Base-by-base conservation (phyloP, 1,140 invertebrate species). In the Microvelia longipes region DNA sequence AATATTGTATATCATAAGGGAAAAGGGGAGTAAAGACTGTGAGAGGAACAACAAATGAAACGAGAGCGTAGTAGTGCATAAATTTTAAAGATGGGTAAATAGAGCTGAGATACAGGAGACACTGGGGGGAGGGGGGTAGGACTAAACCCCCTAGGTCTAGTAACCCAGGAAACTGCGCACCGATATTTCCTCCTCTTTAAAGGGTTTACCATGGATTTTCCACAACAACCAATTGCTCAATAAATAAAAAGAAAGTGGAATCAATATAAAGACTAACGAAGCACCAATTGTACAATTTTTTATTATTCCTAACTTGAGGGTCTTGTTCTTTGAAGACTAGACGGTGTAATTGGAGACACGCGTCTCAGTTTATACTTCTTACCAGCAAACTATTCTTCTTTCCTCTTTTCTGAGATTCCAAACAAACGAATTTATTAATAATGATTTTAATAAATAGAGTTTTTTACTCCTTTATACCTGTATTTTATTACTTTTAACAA, bases 341-440 rank as follows among this genome's bases (percentile, higher is more conserved):
- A 28, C 25, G 65, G 65, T 66, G 28, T 26, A 28, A 28, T 28
- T 66, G 65, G 65, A 26, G 26, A 26, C 65, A 28, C 28, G 25
- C 28, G n/a, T 28, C 19, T 66, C 25, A 19, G 25, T 28, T 28
- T 28, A 66, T 28, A 66, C 28, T 19, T n/a, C 26, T 28, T n/a
- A 63, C 62, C 62, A n/a, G 62, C 62, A 63, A 63, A 63, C 62
- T 25, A n/a, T n/a, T n/a, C n/a, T n/a, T n/a, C n/a, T n/a, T n/a
- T n/a, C n/a, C n/a, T n/a, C n/a, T n/a, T n/a, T n/a, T n/a, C n/a
- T n/a, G n/a, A n/a, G n/a, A n/a, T n/a, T n/a, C n/a, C n/a, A n/a
- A n/a, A n/a, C n/a, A n/a, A n/a, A n/a, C n/a, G n/a, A n/a, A n/a
- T n/a, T n/a, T n/a, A n/a, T n/a, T n/a, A n/a, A n/a, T n/a, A n/a